phyloP scores from a whole-genome alignment of 2,888 invertebrate genomes.

The Drosophila sordidula region DNA sequence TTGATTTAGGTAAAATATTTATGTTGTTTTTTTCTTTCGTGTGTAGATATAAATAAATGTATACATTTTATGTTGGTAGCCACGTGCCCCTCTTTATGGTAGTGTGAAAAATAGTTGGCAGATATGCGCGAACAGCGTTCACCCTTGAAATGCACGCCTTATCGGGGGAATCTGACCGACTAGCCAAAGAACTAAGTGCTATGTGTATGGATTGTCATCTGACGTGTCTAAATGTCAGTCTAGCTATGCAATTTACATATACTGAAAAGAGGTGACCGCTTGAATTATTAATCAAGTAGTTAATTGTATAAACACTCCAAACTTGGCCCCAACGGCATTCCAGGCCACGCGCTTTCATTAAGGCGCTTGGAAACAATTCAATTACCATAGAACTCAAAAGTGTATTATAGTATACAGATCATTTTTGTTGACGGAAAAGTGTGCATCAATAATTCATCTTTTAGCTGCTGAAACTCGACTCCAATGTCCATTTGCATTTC shows the following conservation, averaged over 20 bases:
- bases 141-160: constrained; percentile 17
- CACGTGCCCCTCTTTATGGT: constrained; percentile 9
- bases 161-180: constrained; percentile 7
- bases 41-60: neutral
- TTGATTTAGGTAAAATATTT: too few species aligned
- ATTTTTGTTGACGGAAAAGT: neutral
- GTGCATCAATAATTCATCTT: constrained; percentile 33
- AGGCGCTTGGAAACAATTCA: constrained; percentile 44
- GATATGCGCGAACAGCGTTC: neutral
- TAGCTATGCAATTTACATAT: constrained; percentile 31
- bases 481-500: constrained; percentile 42
- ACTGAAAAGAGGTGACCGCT: constrained; percentile 14
- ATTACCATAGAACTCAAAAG: constrained; percentile 42
- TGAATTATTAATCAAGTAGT: constrained; percentile 64
- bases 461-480: constrained; percentile 4
- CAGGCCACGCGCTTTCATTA: constrained; percentile 49
- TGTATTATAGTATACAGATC: neutral
- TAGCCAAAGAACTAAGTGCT: neutral
- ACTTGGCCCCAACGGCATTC: constrained; percentile 50
- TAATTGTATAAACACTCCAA: constrained; percentile 47
- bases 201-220: constrained; percentile 13
- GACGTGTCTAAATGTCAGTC: constrained; percentile 15
- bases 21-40: neutral
- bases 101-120: constrained; percentile 7
- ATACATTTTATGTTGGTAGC: neutral